A percentile compares a stretch with the other conserved stretches of the same genome.
Conservation (phyloP, 2,113 vertebrate genomes). For the Aptenodytes patagonicus region DNA sequence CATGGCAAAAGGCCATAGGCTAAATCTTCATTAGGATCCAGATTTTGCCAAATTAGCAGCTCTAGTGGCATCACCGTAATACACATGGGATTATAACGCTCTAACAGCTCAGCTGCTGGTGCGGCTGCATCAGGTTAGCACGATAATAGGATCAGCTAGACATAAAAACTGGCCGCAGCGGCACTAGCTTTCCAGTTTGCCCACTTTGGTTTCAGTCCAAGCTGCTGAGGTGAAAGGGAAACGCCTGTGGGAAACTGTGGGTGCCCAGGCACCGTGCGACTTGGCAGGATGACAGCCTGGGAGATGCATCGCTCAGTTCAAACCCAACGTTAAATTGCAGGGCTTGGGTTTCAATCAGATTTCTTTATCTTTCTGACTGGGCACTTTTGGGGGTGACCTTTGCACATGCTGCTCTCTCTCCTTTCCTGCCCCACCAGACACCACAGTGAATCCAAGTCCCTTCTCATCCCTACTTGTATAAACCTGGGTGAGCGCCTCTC, state of each 20-base stretch:
- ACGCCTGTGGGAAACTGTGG: rapidly evolving
- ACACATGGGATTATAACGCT: not conserved
- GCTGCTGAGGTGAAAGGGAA: not conserved
- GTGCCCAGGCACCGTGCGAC: not conserved
- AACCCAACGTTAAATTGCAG: not conserved
- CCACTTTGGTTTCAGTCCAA: not conserved
- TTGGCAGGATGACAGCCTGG: not conserved
- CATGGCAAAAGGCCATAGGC: not conserved
- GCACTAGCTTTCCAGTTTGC: not conserved
- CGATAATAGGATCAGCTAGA: not conserved
- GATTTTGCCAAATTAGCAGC: not conserved
- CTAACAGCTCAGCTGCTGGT: not conserved
- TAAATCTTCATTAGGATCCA: not conserved
- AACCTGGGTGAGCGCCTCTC: not conserved
- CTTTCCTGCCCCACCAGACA: not conserved
- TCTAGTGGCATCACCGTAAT: not conserved
- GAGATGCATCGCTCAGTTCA: rapidly evolving
- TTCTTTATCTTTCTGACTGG: not conserved
- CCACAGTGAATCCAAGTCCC: not conserved
- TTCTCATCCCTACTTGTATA: not conserved
- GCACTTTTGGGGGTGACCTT: not conserved
- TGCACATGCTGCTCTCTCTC: not conserved
- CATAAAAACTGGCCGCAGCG: not conserved
- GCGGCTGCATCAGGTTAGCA: not conserved
- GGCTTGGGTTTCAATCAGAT: not conserved